phyloP scores from a whole-genome alignment of 1,140 invertebrate genomes.

The Psilanteris sp. region DNA sequence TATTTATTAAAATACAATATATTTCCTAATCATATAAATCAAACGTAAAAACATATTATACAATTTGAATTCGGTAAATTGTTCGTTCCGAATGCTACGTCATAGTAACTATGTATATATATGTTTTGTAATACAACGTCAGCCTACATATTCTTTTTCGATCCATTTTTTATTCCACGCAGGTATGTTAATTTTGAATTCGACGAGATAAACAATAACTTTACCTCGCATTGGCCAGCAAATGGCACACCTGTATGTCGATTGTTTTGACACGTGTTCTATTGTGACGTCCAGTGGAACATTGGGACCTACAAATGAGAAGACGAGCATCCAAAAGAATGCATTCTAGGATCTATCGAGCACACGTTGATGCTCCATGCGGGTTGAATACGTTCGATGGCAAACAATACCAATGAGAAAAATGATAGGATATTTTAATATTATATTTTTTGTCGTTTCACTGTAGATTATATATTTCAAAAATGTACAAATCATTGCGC shows the following conservation, averaged over 20 bases:
- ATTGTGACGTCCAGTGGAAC: constrained; percentile 66
- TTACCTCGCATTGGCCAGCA: constrained; percentile 58
- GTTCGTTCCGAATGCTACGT: constrained; percentile 39
- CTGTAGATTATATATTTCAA: too few species aligned
- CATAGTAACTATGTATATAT: constrained; percentile 18
- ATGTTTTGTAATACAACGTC: constrained; percentile 16
- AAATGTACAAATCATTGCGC: too few species aligned
- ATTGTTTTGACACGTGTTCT: constrained; percentile 79
- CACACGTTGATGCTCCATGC: constrained; percentile 59
- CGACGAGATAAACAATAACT: constrained; percentile 51
- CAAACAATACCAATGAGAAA: constrained; percentile 18
- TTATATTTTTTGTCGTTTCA: constrained; percentile 6
- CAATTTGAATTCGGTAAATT: constrained; percentile 33
- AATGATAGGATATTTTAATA: constrained; percentile 10
- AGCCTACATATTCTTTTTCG: constrained; percentile 33
- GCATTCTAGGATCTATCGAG: constrained; percentile 59
- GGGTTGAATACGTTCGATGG: constrained; percentile 67
- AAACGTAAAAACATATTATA: constrained; percentile 19
- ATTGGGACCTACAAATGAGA: constrained; percentile 46
- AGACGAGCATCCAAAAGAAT: constrained; percentile 53
- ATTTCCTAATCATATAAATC: too few species aligned
- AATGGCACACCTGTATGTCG: constrained; percentile 74
- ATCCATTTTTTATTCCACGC: constrained; percentile 45
- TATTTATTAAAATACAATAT: too few species aligned
- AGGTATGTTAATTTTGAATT: constrained; percentile 33